Evolutionary conservation across 2,797 vertebrate species (phyloP), one percentile per base, ranked within the genome.

Genomic region (Acanthornis magna): DNA sequence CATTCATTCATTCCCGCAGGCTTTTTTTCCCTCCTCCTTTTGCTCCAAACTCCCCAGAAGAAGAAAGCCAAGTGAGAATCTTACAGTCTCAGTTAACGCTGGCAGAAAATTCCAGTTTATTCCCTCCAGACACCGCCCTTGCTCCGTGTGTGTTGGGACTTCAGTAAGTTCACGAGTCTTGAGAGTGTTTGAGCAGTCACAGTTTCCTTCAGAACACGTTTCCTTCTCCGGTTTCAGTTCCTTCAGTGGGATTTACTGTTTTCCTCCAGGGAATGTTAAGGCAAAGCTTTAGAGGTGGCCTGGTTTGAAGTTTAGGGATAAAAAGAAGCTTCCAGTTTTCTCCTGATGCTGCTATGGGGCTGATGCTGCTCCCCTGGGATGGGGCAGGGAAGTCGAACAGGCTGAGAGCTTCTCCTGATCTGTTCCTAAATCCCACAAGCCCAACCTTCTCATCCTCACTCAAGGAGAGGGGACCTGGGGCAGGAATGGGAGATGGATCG

Each of bases 341-440:
- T 96, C 95, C 85, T 88, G 79, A 60, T 95, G 96, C 96, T 97
- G 96, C 95, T 96, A 1, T n/a, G 79, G 90, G 90, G 95, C 71
- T 95, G 25, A 53, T 65, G 32, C 70, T 62, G 89, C 95, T 87
- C 84, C 50, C 32, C 11, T 53, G 45, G 61, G 65, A 12, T 5
- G 45, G 77, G 54, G 53, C 50, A 7, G 40, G 25, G 84, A 29
- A 15, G 61, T 21, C 65, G 30, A 63, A 72, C 29, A 82, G 85
- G 53, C 57, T 60, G 21, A 57, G 8, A 20, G 42, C 79, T 88
- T 72, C 77, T 79, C 68, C 23, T 85, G 85, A 42, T 66, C 58
- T 65, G 17, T 7, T 93, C 72, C 89, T 76, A 75, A 79, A 73
- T 63, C 62, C 7, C n/a, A 6, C 70, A 3, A 50, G 2, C 80